Base-by-base conservation (phyloP, 1,140 invertebrate species). In the Bombus impatiens region DNA sequence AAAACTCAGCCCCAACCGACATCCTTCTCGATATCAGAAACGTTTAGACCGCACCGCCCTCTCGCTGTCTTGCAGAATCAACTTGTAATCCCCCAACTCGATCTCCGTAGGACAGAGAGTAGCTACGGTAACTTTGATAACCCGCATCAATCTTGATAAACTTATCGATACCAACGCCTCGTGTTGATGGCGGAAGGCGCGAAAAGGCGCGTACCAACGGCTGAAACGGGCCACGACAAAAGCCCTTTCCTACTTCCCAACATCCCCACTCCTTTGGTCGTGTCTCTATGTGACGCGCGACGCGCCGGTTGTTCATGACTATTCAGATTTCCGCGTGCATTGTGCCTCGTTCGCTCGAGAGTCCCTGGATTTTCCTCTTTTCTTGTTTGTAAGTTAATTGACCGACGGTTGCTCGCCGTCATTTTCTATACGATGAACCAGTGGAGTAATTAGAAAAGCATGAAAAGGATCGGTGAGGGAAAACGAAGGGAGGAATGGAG, bases 301-400 rank as follows among this genome's bases (percentile, higher is more conserved):
- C 37, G 70, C 22, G 70, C 22, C 28, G 15, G 42, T 28, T 42
- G 72, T 57, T 83, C 82, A 78, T 83, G 82, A 78, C 78, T 85
- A 85, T 85, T 85, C 83, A 85, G 57, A 80, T 74, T 28, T 80
- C 68, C 77, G 32, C 53, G 44, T 40, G 65, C 75, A 84, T 84
- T 78, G 62, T 62, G 32, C 47, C 12, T 42, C 28, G 70, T 42
- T 42, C 70, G 5, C 72, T 28, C 76, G 37, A 57, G 82, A 68
- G 75, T 71, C 18, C 13, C 35, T n/a, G 28, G 22, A 28, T 32
- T 67, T 67, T 28, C 28, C 57, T 42, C 57, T 80, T 59, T 72
- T 72, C 78, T 71, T 68, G 76, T 85, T 85, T 72, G 68, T 80
- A 85, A 85, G 77, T 85, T 85, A 85, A 85, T 80, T 72, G 77